A percentile compares a stretch with the other conserved stretches of the same genome.
Conservation (phyloP, 2,113 vertebrate genomes). For the Erythrocercus mccallii region DNA sequence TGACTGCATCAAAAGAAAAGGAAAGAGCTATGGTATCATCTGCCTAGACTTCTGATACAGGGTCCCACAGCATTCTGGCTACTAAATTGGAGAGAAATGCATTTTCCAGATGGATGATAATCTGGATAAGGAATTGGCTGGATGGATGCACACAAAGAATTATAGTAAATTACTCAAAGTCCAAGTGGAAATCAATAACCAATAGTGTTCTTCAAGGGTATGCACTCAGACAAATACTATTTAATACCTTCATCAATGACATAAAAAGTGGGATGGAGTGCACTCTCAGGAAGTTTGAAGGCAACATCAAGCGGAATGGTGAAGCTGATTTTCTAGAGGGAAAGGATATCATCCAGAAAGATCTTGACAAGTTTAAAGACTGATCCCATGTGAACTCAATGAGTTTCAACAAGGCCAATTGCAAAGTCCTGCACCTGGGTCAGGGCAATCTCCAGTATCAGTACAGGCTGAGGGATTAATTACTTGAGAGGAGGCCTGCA, state of each 20-base stretch:
- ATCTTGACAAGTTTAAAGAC: not conserved
- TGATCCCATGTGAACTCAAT: rapidly evolving
- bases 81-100: not conserved
- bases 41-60: not conserved
- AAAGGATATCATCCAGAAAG: not conserved
- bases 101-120: not conserved
- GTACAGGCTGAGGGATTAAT: not conserved
- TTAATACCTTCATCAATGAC: not conserved
- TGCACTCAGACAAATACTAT: not conserved
- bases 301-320: not conserved
- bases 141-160: not conserved
- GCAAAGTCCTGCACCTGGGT: not conserved
- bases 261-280: not conserved
- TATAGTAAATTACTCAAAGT: not conserved
- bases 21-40: not conserved
- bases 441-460: not conserved
- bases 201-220: not conserved
- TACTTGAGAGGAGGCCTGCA: not conserved
- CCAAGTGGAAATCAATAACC: not conserved
- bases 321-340: not conserved
- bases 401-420: not conserved
- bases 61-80: not conserved
- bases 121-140: not conserved
- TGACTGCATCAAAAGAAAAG: not conserved
- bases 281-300: not conserved